Conservation (phyloP, 2,113 vertebrate genomes). For the Caranx melampygus region DNA sequence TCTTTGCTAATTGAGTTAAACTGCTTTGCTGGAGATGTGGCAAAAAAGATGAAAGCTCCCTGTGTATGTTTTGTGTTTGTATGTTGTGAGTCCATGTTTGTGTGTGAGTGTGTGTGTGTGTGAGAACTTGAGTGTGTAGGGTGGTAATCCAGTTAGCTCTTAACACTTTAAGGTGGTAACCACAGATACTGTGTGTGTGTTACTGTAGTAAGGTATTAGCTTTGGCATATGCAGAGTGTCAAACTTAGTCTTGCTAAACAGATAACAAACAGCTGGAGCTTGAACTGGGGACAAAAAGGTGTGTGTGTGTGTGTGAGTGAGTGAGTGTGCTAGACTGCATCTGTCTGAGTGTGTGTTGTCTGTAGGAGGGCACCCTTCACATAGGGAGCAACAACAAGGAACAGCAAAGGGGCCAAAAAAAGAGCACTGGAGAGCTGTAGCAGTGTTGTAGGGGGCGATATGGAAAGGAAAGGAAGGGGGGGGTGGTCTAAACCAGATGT, state of each 20-base stretch:
- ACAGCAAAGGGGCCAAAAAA: conserved; percentile 57
- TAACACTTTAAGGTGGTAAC: conserved; percentile 61
- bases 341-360: conserved; percentile 19
- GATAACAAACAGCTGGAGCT: conserved; percentile 15
- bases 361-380: conserved; percentile 45
- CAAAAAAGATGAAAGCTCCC: conserved; percentile 70
- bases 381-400: conserved; percentile 35
- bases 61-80: conserved; percentile 66
- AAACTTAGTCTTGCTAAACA: conserved; percentile 40
- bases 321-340: not conserved
- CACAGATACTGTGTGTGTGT: conserved; percentile 12
- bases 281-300: not conserved
- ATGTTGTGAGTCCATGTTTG: conserved; percentile 5
- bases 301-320: not conserved
- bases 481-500: conserved; percentile 78
- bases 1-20: conserved; percentile 85
- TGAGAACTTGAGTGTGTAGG: conserved; percentile 17
- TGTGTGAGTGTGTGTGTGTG: conserved; percentile 20
- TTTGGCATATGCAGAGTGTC: conserved; percentile 31
- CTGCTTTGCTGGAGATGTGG: conserved; percentile 73
- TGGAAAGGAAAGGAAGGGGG: not conserved
- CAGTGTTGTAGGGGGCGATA: conserved; percentile 11
- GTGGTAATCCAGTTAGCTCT: conserved; percentile 60
- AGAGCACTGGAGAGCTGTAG: conserved; percentile 57
- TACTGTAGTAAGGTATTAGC: not conserved